Base-by-base conservation (phyloP, 2,888 invertebrate species). In the Brenthis hecate region DNA sequence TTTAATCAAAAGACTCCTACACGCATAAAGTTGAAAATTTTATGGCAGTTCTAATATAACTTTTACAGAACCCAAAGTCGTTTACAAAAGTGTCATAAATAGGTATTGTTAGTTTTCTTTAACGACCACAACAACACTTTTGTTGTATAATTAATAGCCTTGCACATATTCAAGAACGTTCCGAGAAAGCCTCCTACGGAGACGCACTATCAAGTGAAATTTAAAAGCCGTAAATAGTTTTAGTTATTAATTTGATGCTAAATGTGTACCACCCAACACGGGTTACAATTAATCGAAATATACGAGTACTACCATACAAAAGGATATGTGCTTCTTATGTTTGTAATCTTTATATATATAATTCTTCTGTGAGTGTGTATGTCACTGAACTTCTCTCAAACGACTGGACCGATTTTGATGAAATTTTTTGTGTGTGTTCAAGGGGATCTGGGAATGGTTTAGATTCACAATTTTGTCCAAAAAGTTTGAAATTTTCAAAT, bases 131-230 rank as follows among this genome's bases (percentile, higher is more conserved):
- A 83, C 81, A 83, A 80, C 77, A 65, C 78, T 74, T 75, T 83
- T 85, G 85, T 87, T 75, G 74, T 73, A 77, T 85, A 87, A 91
- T 89, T 89, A 89, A 91, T 91, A 85, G 83, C 73, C 73, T 60
- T 77, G 74, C 81, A 82, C 83, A 77, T 80, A 77, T 76, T 78
- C 69, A 79, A 71, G 64, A 71, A 71, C 70, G 80, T 89, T 87
- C 88, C 76, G 71, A 81, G 90, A 87, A 89, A 79, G 75, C 77
- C 82, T 81, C 90, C 90, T 78, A 86, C 77, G 62, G 88, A 69
- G 88, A 75, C 74, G 74, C 74, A 78, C 82, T 79, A 80, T 81
- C 76, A 73, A 81, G 78, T 77, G 78, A 76, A 81, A 82, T 81
- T 84, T 82, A 83, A 83, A 80, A 73, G 75, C 75, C 83, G 81